Evolutionary conservation across 2,888 invertebrate species (phyloP), one percentile per base, ranked within the genome.

Genomic region (Melanophora roralis): DNA sequence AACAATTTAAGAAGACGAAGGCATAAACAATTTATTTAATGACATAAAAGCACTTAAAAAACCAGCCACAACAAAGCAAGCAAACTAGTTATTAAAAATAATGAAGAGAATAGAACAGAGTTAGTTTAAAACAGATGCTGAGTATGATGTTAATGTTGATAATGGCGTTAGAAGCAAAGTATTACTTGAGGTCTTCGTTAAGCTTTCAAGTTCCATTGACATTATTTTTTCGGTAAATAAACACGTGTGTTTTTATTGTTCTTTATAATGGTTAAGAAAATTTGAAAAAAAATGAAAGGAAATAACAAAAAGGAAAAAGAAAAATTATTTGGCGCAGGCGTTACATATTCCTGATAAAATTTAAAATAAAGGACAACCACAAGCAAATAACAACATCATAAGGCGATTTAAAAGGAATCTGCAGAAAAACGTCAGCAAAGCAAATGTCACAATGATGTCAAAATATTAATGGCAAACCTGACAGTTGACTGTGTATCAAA

Each of bases 151-250:
- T 23, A 40, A 14, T 38, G 36, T 21, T 43, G 34, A 36, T 49
- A 14, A 34, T 40, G 60, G 51, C 38, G 14, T 12, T 68, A 19
- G 21, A 14, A 47, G 64, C 57, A 32, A 69, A 53, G 47, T 43
- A 49, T 72, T 55, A 53, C 59, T 73, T 67, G 55, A 62, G 72
- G 19, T 40, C 59, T 77, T 65, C 60, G 71, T 71, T 72, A 72
- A 43, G 73, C 43, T 51, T 65, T 65, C 34, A 59, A 51, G 55
- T 62, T 73, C 57, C 59, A 65, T 73, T 73, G 62, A 64, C 64
- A 59, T 72, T 72, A 43, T 47, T 60, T 67, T n/a, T 60, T 65
- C 19, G 60, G 45, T 71, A 38, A 71, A 60, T 23, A 71, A 64
- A 64, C 40, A 60, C 60, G 65, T 51, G 49, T 71, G 59, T 43